Evolutionary conservation across 2,797 vertebrate genomes (phyloP).

Genomic region (Fistularia commersonii): DNA sequence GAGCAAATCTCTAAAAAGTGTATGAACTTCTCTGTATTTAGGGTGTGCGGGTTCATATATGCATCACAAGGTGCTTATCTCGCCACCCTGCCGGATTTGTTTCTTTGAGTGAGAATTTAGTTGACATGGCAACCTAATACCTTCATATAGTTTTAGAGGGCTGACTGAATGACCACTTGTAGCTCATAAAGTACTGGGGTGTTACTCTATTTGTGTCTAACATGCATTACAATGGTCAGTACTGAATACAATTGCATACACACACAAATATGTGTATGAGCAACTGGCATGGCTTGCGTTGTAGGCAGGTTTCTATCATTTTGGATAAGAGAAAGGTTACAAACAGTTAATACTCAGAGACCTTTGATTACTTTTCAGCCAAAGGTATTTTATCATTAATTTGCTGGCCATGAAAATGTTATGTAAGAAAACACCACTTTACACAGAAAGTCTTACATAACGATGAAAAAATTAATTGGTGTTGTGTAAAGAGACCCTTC

Average conservation of each 20-base stretch:
- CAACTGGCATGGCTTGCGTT: constrained; percentile 3
- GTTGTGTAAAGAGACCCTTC: too few species aligned
- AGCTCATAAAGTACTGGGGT: constrained; percentile 14
- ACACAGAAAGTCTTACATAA: constrained; percentile 18
- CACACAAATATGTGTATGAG: constrained; percentile 1
- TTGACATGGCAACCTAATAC: constrained; percentile 36
- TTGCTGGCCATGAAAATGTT: constrained; percentile 29
- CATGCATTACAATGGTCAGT: too few species aligned
- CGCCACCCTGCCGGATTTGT: constrained; percentile 26
- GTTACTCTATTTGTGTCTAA: too few species aligned
- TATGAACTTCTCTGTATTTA: constrained; percentile 3
- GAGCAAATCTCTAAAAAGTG: not conserved
- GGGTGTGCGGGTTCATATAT: constrained; percentile 24
- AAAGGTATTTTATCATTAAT: constrained; percentile 24
- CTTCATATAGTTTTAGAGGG: constrained; percentile 10
- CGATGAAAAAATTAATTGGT: constrained; percentile 9
- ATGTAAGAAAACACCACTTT: constrained; percentile 21
- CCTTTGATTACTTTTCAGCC: constrained; percentile 31
- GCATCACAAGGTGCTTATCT: constrained; percentile 41
- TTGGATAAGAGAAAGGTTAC: constrained; percentile 18
- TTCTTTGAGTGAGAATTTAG: constrained; percentile 12
- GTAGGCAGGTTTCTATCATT: too few species aligned
- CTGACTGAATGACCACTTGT: too few species aligned
- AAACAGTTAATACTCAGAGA: constrained; percentile 5
- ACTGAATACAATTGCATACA: too few species aligned